Base-by-base conservation (phyloP, 2,113 vertebrate species). In the Brachypteracias leptosomus region DNA sequence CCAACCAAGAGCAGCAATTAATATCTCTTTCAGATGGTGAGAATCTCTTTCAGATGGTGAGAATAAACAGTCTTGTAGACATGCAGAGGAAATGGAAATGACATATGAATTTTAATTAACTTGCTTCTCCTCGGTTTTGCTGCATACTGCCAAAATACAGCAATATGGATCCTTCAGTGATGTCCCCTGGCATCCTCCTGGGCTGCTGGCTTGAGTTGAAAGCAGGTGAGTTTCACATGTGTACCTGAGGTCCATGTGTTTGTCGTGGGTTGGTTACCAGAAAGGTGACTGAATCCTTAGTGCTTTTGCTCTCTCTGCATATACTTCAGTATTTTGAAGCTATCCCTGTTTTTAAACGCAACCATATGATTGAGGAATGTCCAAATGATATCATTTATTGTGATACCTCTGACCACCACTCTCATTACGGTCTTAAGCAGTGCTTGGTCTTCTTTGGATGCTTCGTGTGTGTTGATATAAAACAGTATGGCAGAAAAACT, bases 31-130 rank as follows among this genome's bases (percentile, higher is more conserved):
- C 96, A 95, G 96, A 96, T 96, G 95, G 91, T 89, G 93, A 95
- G 95, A 95, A 95, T 96, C 89, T 95, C 80, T 95, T 95, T 96
- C 95, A 94, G 95, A 94, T 95, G 96, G 95, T 95, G 92, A 96
- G 80, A 95, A 96, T 95, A 96, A 97, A 96, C 93, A 94, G 85
- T 95, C 88, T 96, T 96, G 93, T 95, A 96, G 95, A 94, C 95
- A 94, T 85, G 62, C 86, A 96, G 54, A 79, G 80, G 86, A 94
- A 93, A 94, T 96, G 76, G 90, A 95, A 96, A 96, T 67, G 44
- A 96, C 93, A 95, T 36, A 78, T 7, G 6, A 86, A 90, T 96
- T 93, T 95, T 95, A 95, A 96, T 95, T 90, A 96, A 89, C 57
- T 49, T 80, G 63, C 46, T 97, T 90, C n/a, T 94, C 63, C 66